Evolutionary conservation across 92 coral and sea anemone species (phyloP), one percentile per base, ranked within the genome.

Genomic region (Muricea muricata): DNA sequence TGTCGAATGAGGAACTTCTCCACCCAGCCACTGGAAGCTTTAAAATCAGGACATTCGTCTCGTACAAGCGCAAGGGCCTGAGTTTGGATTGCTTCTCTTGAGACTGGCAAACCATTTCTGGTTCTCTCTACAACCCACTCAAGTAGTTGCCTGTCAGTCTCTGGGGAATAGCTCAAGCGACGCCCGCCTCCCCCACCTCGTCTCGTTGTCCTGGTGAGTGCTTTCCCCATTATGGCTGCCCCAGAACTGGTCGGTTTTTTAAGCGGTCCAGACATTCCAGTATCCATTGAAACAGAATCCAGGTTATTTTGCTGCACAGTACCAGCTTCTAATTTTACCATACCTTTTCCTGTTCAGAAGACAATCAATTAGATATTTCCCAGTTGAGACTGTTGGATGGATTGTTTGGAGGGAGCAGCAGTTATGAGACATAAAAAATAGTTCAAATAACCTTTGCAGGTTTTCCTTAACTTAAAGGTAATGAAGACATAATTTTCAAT

Each of bases 1-100:
- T 96, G 99, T 23, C 99, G 90, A 18, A 91, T 87, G 47, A 96
- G 91, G 79, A 96, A 93, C 79, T 96, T 96, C 46, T 96, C 99
- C 82, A 96, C 99, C 99, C 99, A 96, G 3, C 99, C 99, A 93
- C 99, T 96, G 0, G 99, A 96, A 3, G 99, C 99, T 79, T 96
- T 96, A 73, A 96, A 96, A 31, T 96, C 99, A 12, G 99, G 99
- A 81, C 99, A 96, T 60, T 96, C 99, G 35, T 93, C 96, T 20
- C 97, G 87, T 45, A 96, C 88, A 68, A 96, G 84, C 26, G 82
- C 85, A 7, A 97, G 86, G 20, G 99, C 99, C 71, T 93, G 96
- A 0, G 85, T 67, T 81, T 96, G 99, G 17, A 96, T 96, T 18
- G 97, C 97, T 76, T 96, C 99, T 65, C 97, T 90, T 26, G 99